Base-by-base conservation (phyloP, 2,113 vertebrate genomes). In the Coturnix japonica region DNA sequence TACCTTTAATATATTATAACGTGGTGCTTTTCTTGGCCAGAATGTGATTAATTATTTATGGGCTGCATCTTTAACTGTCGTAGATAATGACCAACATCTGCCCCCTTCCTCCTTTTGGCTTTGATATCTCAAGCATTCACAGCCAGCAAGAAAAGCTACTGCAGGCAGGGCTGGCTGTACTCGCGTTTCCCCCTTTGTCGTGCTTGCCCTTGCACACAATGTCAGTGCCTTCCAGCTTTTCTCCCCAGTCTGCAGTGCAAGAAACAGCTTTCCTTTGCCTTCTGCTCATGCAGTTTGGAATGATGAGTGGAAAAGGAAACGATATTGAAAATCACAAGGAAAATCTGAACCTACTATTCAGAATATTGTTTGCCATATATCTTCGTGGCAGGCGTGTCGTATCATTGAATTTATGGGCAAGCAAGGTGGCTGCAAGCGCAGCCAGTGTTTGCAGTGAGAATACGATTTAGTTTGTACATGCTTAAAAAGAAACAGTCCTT, bases 41-140 rank as follows among this genome's bases (percentile, higher is more conserved):
- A 93, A 41, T 5, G 35, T 90, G 85, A 95, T 93, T 87, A 87
- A 95, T 95, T 84, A 70, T 93, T 90, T 90, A 46, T 95, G 94
- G 92, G 90, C 80, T 25, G 26, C 81, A 65, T 60, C 80, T 81
- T 77, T 81, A 74, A 56, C 76, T 91, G 78, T 83, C 44, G 65
- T 91, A 84, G 53, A 84, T 90, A 9, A 3, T 49, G 89, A 76
- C 82, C 82, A 94, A 44, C 53, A 44, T 59, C 76, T 85, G 69
- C 73, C 70, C 71, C 65, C 56, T 85, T 86, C 49, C 49, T 88
- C 17, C 26, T 57, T 81, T 53, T 88, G 88, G 59, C 74, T 88
- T 72, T 71, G 70, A 30, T 82, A 44, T 73, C 72, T 89, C 64
- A 39, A 82, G 26, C 75, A 44, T 88, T 93, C 74, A 44, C 61